Conservation (phyloP, 2,888 invertebrate species). For the Mimumesa dahlbomi region DNA sequence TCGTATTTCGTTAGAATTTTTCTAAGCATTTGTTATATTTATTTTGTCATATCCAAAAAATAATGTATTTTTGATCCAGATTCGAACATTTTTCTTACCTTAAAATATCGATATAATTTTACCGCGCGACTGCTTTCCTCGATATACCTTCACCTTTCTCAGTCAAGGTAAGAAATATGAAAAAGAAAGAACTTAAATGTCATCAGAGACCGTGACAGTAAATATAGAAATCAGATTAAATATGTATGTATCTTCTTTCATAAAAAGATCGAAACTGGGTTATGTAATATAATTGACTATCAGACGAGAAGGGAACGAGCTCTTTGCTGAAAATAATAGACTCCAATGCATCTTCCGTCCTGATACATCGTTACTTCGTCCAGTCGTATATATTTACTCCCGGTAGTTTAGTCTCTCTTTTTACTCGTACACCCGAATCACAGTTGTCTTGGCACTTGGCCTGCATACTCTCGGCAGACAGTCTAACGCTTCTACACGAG, state of each 20-base stretch:
- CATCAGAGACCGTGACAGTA: slow-evolving; percentile 9
- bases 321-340: slow-evolving; percentile 45
- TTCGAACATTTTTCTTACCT: too few relatives aligned
- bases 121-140: too few relatives aligned
- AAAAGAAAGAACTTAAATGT: slow-evolving; percentile 25
- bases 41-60: too few relatives aligned
- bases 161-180: not conserved
- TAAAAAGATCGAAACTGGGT: not conserved
- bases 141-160: too few relatives aligned
- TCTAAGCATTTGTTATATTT: too few relatives aligned
- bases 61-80: too few relatives aligned
- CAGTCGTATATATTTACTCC: slow-evolving; percentile 18
- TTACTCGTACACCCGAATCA: slow-evolving; percentile 17
- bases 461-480: slow-evolving; percentile 39
- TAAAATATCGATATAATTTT: too few relatives aligned
- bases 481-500: slow-evolving; percentile 43
- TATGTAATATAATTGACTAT: not conserved
- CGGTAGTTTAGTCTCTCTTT: slow-evolving; percentile 15
- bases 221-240: too few relatives aligned
- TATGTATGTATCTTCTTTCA: slow-evolving; percentile 3
- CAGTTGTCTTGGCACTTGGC: slow-evolving; percentile 49
- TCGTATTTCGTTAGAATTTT: too few relatives aligned
- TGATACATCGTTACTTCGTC: slow-evolving; percentile 34
- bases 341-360: slow-evolving; percentile 36
- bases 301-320: slow-evolving; percentile 11